phyloP scores from a whole-genome alignment of 2,888 invertebrate genomes.

The Saturnia pavonia region DNA sequence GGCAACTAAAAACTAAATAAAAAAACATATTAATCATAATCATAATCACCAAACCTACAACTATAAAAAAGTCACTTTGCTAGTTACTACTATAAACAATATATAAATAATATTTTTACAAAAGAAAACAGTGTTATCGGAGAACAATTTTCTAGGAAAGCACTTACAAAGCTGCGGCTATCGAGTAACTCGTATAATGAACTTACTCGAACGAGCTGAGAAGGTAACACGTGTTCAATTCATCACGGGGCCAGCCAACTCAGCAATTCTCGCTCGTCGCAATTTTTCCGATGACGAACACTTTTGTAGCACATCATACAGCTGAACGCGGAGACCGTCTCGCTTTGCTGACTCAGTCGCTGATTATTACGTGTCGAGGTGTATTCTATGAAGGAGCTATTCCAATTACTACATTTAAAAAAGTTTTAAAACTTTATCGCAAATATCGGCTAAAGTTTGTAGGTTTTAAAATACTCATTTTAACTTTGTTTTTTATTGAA shows the following conservation, averaged over 20 bases:
- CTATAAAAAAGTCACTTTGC: too few relatives aligned
- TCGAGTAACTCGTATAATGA: conserved; percentile 16
- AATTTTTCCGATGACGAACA: conserved; percentile 65
- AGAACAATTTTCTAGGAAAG: not conserved
- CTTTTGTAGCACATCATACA: conserved; percentile 44
- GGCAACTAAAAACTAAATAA: not conserved
- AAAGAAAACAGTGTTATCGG: not conserved
- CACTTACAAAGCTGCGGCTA: conserved; percentile 9
- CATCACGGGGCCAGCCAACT: conserved; percentile 40
- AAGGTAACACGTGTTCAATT: conserved; percentile 37
- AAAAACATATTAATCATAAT: not conserved
- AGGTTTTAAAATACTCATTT: not conserved
- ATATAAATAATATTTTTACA: too few relatives aligned
- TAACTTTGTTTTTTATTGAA: too few relatives aligned
- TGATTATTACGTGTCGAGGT: conserved; percentile 34
- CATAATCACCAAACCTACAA: too few relatives aligned
- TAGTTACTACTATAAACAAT: too few relatives aligned
- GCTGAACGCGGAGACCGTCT: conserved; percentile 25
- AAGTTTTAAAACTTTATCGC: not conserved
- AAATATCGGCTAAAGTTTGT: not conserved
- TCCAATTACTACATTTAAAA: not conserved
- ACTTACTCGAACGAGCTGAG: conserved; percentile 25
- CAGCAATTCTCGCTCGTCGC: conserved; percentile 43
- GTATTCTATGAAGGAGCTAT: not conserved
- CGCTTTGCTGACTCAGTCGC: conserved; percentile 44